Evolutionary conservation across 2,113 vertebrate genomes (phyloP).

Genomic region (Acanthochromis polyacanthus): DNA sequence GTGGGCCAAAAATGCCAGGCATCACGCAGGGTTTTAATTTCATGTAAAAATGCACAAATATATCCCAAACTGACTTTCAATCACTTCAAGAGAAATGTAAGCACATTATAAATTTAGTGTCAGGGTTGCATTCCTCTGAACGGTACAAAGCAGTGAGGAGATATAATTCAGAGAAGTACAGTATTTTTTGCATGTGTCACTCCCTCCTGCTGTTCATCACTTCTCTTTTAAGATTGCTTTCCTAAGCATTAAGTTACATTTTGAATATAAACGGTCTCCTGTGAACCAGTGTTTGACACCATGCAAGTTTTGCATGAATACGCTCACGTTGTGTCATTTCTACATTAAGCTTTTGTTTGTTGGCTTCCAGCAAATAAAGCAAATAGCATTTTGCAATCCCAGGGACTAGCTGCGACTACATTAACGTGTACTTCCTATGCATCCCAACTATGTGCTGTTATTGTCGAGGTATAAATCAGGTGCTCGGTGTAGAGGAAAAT

Average conservation of each 20-base stretch:
- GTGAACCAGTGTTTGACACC: slow-evolving; percentile 18
- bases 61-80: slow-evolving; percentile 19
- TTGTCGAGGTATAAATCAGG: slow-evolving; percentile 6
- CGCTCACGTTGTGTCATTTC: slow-evolving; percentile 13
- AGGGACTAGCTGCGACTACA: slow-evolving; percentile 12
- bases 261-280: slow-evolving; percentile 21
- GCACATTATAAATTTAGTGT: neutral
- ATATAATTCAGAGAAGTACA: slow-evolving; percentile 14
- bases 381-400: neutral
- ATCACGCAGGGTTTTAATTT: slow-evolving; percentile 22
- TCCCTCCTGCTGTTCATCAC: slow-evolving; percentile 38
- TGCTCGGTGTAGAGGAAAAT: neutral
- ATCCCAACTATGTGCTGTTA: slow-evolving; percentile 10
- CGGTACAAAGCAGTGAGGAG: neutral
- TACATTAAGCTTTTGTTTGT: slow-evolving; percentile 23
- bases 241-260: slow-evolving; percentile 9
- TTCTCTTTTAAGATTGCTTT: slow-evolving; percentile 14
- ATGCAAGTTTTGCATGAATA: slow-evolving; percentile 1
- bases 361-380: slow-evolving; percentile 27
- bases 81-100: slow-evolving; percentile 22
- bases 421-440: slow-evolving; percentile 8
- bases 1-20: slow-evolving; percentile 1
- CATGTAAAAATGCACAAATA: slow-evolving; percentile 20
- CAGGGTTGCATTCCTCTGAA: slow-evolving; percentile 4
- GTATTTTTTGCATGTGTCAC: neutral